Percentiles rank a stretch among this genome's conserved stretches.
Conservation (phyloP, 1,140 invertebrate genomes). For the Tenebrio molitor region DNA sequence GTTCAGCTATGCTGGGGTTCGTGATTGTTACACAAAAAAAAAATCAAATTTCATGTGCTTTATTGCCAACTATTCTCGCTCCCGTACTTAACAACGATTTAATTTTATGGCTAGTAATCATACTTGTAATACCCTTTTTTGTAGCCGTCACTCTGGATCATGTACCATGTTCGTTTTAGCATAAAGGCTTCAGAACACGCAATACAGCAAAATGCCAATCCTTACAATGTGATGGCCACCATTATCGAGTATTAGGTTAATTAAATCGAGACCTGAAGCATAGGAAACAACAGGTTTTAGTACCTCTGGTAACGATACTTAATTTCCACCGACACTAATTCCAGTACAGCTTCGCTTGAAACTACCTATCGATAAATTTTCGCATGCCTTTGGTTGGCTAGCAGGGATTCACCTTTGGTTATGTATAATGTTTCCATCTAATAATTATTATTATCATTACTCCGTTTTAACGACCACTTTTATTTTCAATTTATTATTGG, state of each 20-base stretch:
- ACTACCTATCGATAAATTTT: constrained; percentile 39
- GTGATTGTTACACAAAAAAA: too few species aligned
- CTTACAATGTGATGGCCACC: constrained; percentile 39
- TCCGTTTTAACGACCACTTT: constrained; percentile 30
- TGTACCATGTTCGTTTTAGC: constrained; percentile 21
- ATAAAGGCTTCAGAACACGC: constrained; percentile 25
- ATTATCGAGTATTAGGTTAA: constrained; percentile 39
- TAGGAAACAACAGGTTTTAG: constrained; percentile 40
- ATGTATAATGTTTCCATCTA: constrained; percentile 31
- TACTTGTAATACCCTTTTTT: constrained; percentile 13
- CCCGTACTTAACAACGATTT: neutral
- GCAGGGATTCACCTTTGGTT: constrained; percentile 38
- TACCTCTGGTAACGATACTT: constrained; percentile 35
- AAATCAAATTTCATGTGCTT: too few species aligned
- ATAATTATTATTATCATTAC: constrained; percentile 39
- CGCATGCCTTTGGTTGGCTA: constrained; percentile 30
- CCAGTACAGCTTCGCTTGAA: constrained; percentile 26
- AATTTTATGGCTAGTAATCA: constrained; percentile 7
- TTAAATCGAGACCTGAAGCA: constrained; percentile 35
- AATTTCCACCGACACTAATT: constrained; percentile 37
- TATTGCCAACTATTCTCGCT: neutral
- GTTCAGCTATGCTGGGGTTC: too few species aligned
- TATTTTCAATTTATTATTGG: constrained; percentile 36
- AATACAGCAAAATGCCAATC: constrained; percentile 35
- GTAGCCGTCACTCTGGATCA: constrained; percentile 15